Evolutionary conservation across 1,140 invertebrate genomes (phyloP).

Genomic region (Phenacoccus solenopsis): DNA sequence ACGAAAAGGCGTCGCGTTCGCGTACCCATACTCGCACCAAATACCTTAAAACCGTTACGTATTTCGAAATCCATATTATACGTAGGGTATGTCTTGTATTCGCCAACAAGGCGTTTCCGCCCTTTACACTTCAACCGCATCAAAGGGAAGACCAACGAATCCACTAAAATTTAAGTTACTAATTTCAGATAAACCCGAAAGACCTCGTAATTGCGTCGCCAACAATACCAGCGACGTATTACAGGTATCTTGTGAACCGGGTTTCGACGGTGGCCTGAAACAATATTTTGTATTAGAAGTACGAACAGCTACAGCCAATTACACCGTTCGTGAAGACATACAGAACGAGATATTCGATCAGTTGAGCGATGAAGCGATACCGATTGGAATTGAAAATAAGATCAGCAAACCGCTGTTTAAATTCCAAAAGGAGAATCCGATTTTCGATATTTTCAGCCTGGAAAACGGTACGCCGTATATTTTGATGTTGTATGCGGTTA

Average conservation of each 20-base stretch:
- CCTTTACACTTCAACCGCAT: no score
- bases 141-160: no score
- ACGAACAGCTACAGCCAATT: slow-evolving; percentile 35
- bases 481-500: slow-evolving; percentile 53
- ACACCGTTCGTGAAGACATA: neutral
- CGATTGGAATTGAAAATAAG: neutral
- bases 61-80: no score
- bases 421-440: slow-evolving; percentile 8
- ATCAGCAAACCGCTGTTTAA: neutral
- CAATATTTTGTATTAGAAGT: slow-evolving; percentile 64
- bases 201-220: slow-evolving; percentile 48
- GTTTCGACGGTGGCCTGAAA: slow-evolving; percentile 54
- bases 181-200: slow-evolving; percentile 42
- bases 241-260: slow-evolving; percentile 44
- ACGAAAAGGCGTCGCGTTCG: no score
- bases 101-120: no score
- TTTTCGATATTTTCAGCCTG: slow-evolving; percentile 44
- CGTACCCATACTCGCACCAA: no score
- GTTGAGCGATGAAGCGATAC: neutral
- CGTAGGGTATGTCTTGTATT: no score
- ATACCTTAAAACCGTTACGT: no score
- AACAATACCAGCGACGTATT: slow-evolving; percentile 71
- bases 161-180: no score
- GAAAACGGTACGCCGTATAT: slow-evolving; percentile 53
- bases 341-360: neutral